Evolutionary conservation across 92 coral and sea anemone species (phyloP), one percentile per base, ranked within the genome.

Genomic region (Nematostella vectensis): DNA sequence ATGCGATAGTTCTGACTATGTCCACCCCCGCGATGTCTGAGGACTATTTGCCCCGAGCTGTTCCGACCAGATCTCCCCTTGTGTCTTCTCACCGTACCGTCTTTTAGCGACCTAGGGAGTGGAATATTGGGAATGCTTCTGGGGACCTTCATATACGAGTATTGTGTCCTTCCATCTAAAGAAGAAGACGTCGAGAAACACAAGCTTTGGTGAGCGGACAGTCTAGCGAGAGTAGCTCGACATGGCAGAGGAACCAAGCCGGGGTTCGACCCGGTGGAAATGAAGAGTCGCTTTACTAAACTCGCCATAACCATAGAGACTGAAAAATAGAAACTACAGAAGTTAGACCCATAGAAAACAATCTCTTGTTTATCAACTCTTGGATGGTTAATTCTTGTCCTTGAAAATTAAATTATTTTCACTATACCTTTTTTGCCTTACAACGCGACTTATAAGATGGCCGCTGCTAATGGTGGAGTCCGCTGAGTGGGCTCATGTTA

Each of bases 21-120:
- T 0, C 98, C 98, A 4, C 98, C 98, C 15, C 98, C 98, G 37
- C 95, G 87, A 50, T 91, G 98, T 12, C 98, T 74, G 25, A 87
- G 72, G 11, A 74, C 77, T 19, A 77, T 74, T 27, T 72, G 86
- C 11, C 98, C 98, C 25, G 88, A 72, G 37, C 78, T 69, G 55
- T 91, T 88, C 55, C 98, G 65, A 29, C 98, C 98, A 26, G 96
- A 82, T 9, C 95, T 62, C 13, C 80, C 91, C 6, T 43, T 78
- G 60, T 81, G 83, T 33, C 98, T 60, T 59, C 95, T 80, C 6
- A 79, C 65, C 3, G 59, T 66, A 22, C 98, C 98, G 29, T 88
- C 93, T 63, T 86, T 86, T n/a, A 91, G 81, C 27, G 71, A 86
- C 39, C 81, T 63, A 2, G 98, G 98, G 28, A 91, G n/a, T 0